These are phyloP conservation scores for Holacanthella duospinosa DNA, from an alignment of 2,888 invertebrate species.

Conservation along the genomic window DNA sequence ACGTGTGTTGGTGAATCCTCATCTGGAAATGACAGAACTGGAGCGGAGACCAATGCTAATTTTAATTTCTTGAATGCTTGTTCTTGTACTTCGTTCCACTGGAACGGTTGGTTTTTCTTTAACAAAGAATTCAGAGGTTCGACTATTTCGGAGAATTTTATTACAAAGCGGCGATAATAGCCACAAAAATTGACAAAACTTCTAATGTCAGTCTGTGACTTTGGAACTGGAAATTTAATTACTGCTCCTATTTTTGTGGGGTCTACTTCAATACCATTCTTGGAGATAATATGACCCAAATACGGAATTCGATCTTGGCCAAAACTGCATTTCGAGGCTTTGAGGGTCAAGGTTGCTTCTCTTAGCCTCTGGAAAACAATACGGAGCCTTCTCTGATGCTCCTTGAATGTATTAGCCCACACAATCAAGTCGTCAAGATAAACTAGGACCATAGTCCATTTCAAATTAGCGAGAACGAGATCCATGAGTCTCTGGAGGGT, in stretches of 20 bases:
- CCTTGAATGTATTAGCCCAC: slow-evolving; percentile 9
- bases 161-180: slow-evolving; percentile 30
- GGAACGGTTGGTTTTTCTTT: slow-evolving; percentile 18
- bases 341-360: slow-evolving; percentile 16
- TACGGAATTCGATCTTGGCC: slow-evolving; percentile 9
- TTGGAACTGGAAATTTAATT: slow-evolving; percentile 13
- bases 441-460: slow-evolving; percentile 10
- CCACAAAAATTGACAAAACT: slow-evolving; percentile 18
- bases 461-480: slow-evolving; percentile 6
- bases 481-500: slow-evolving; percentile 4
- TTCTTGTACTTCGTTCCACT: slow-evolving; percentile 12
- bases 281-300: slow-evolving; percentile 18
- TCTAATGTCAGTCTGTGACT: slow-evolving; percentile 13
- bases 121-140: slow-evolving; percentile 15
- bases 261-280: slow-evolving; percentile 13
- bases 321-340: slow-evolving; percentile 19
- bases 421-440: slow-evolving; percentile 14
- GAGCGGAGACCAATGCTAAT: slow-evolving; percentile 9
- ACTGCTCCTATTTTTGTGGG: slow-evolving; percentile 16
- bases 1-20: neutral
- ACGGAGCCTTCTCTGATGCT: slow-evolving; percentile 12
- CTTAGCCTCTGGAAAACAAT: slow-evolving; percentile 8
- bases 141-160: slow-evolving; percentile 17
- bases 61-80: slow-evolving; percentile 20
- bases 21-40: neutral